A percentile compares a stretch with the other conserved stretches of the same genome.
Conservation (phyloP, 2,113 vertebrate genomes). For the Dicrurus megarhynchus region DNA sequence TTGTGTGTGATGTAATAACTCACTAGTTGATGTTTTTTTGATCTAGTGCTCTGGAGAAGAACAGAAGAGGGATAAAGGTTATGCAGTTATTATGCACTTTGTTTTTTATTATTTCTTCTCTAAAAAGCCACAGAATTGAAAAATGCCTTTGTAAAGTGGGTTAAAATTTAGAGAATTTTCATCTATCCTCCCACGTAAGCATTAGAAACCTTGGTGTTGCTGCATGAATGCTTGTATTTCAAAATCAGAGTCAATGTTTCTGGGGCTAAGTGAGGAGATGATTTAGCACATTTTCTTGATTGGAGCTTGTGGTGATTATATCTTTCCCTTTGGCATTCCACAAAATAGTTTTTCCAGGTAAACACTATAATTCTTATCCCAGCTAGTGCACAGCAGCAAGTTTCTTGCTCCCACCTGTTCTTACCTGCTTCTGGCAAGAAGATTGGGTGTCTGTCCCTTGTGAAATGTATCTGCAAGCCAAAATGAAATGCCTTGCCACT, state of each 20-base stretch:
- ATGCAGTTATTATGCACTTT: neutral
- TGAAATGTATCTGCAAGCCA: neutral
- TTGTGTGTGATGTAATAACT: neutral
- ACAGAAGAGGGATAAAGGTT: neutral
- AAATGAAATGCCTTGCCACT: neutral
- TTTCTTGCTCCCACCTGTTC: neutral
- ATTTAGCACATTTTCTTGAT: constrained; percentile 6
- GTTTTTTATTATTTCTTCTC: neutral
- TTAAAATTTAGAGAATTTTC: neutral
- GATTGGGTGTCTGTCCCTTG: neutral
- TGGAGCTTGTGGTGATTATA: neutral
- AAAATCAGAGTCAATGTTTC: neutral
- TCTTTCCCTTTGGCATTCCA: neutral
- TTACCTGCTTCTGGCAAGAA: neutral
- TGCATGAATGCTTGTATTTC: neutral
- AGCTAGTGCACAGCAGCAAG: neutral
- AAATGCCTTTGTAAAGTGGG: neutral
- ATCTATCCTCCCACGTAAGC: neutral
- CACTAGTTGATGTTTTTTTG: neutral
- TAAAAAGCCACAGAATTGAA: neutral
- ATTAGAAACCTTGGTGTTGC: neutral
- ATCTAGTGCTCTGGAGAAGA: neutral
- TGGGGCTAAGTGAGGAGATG: neutral
- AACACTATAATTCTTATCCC: neutral
- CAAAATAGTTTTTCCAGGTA: neutral